A percentile compares a stretch with the other conserved stretches of the same genome.
phyloP scores from a whole-genome alignment of 1,140 invertebrate species.

The Aphaenogaster ashmeadi region DNA sequence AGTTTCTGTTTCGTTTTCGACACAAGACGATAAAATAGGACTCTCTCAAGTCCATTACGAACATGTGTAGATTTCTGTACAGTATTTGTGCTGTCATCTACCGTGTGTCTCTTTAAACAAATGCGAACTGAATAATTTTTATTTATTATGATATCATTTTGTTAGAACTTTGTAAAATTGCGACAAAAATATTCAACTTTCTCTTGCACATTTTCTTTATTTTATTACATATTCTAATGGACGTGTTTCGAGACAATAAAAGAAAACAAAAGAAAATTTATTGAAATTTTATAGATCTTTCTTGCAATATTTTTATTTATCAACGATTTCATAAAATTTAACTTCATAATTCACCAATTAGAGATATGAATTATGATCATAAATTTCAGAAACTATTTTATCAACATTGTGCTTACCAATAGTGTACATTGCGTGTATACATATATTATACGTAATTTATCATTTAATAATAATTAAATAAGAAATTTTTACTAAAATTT shows the following conservation, averaged over 20 bases:
- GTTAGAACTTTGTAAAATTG: conserved; percentile 20
- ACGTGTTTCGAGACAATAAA: background rate
- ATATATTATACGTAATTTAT: background rate
- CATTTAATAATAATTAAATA: background rate
- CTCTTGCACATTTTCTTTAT: background rate
- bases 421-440: background rate
- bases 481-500: background rate
- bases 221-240: background rate
- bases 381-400: background rate
- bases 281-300: background rate
- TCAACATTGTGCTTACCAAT: background rate
- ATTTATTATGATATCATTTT: background rate
- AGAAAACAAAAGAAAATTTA: background rate
- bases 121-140: background rate
- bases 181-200: background rate
- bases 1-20: background rate
- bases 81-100: conserved; percentile 45
- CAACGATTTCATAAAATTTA: background rate
- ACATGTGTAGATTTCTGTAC: background rate
- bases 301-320: background rate
- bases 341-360: background rate
- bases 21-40: background rate
- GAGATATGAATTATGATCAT: background rate
- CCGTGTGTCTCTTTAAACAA: background rate
- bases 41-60: background rate